Evolutionary conservation across 1,140 invertebrate genomes (phyloP), one percentile per base, ranked within the genome.

Genomic region (Mercenaria mercenaria): DNA sequence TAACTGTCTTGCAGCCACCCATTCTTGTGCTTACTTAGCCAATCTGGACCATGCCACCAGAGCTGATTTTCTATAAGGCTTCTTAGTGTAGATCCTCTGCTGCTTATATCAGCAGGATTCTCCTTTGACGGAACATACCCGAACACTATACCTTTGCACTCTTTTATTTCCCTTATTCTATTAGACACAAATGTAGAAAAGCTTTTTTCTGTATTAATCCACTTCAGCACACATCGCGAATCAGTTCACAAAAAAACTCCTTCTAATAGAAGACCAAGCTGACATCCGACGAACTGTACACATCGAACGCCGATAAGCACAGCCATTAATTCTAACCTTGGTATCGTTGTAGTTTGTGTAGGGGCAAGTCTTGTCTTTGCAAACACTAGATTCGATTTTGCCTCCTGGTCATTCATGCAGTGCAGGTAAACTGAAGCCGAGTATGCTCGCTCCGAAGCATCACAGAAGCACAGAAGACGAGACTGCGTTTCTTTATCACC

Each of bases 381-480:
- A 52, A 80, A 80, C 13, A 80, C 76, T 8, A 80, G n/a, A 3
- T 52, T 34, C 18, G 15, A 47, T 4, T 50, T 80, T 26, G 15
- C 18, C 3, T 29, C n/a, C 15, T 50, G 3, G 4, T 50, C 47
- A 10, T 4, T 50, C 47, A 18, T 18, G 10, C 26, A 41, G 47
- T 50, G 76, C 4, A 80, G 47, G 26, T 80, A 80, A 10, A 80
- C 26, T 18, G 47, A 11, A n/a, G 8, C 4, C 15, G 76, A 4
- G 47, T 80, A 80, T 80, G 76, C 76, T 43, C 47, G 43, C 41
- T 80, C 4, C 15, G 76, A 80, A 23, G 76, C 76, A 80, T 80
- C 76, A 26, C 76, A 80, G 39, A 80, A 80, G 32, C 47, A 80
- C 37, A 80, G 4, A 26, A 80, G 76, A 37, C 69, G 69, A 74